Evolutionary conservation across 2,888 invertebrate species (phyloP).

Genomic region (Entomobrya proxima): DNA sequence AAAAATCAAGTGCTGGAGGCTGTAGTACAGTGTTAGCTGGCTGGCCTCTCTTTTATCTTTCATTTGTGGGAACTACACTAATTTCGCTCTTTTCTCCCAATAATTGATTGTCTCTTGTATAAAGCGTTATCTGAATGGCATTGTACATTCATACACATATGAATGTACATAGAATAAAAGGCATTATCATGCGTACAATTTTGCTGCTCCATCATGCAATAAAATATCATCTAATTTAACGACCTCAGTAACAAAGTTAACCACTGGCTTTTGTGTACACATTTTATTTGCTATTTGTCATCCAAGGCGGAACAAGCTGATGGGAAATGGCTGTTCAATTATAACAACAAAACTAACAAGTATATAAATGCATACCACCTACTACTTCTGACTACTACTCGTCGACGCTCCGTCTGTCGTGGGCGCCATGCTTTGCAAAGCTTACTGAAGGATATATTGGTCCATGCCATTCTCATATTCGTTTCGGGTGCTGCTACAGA

Average conservation of each 20-base stretch:
- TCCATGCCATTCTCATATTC: no score
- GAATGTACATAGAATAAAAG: not conserved
- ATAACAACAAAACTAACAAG: not conserved
- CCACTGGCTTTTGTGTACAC: not conserved
- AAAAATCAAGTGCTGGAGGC: not conserved
- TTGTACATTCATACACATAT: not conserved
- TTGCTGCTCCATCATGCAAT: not conserved
- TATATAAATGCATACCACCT: not conserved
- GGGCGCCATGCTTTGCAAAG: no score
- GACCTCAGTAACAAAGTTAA: not conserved
- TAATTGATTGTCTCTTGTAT: constrained; percentile 4
- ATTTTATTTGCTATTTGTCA: constrained; percentile 1
- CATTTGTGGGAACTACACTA: not conserved
- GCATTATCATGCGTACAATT: not conserved
- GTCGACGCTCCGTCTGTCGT: no score
- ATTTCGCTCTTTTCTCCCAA: not conserved
- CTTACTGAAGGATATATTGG: no score
- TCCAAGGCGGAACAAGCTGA: not conserved
- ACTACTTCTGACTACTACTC: no score
- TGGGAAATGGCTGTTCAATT: constrained; percentile 22
- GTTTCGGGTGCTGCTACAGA: no score
- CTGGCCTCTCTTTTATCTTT: not conserved
- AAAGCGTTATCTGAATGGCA: not conserved
- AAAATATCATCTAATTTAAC: constrained; percentile 28
- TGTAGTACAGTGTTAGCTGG: no score